A percentile compares a stretch with the other conserved stretches of the same genome.
These are phyloP conservation scores for Acronicta leporina DNA, from an alignment of 2,888 invertebrate species.

Conservation along the genomic window DNA sequence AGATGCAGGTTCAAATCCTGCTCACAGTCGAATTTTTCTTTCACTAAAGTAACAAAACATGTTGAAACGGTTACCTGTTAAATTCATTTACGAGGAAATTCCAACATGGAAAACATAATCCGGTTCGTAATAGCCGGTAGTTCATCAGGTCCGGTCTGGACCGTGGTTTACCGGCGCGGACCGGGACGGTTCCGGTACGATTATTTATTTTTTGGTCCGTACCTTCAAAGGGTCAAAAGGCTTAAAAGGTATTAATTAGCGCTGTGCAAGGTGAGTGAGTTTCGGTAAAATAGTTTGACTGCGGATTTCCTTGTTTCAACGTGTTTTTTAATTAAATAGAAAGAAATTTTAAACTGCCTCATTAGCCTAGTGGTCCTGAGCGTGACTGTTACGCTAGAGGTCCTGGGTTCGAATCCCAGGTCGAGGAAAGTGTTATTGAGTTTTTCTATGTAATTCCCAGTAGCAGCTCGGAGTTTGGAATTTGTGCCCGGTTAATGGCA, in stretches of 20 bases:
- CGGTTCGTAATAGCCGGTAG: conserved; percentile 15
- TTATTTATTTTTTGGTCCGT: conserved; percentile 36
- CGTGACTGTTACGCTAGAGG: no score
- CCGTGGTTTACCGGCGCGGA: conserved; percentile 13
- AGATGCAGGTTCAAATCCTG: no score
- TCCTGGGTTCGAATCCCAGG: no score
- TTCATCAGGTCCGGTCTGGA: conserved; percentile 6
- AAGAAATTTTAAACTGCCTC: no score
- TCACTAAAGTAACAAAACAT: background rate
- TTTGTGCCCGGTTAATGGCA: no score
- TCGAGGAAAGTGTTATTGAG: no score
- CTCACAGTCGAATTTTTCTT: no score
- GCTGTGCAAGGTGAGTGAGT: conserved; percentile 6
- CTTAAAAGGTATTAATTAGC: conserved; percentile 36
- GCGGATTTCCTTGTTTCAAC: conserved; percentile 2
- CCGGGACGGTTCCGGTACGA: conserved; percentile 14
- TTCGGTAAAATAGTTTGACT: conserved; percentile 32
- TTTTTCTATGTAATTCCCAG: no score
- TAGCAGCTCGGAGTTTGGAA: no score
- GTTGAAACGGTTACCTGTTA: background rate
- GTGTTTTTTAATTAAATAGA: background rate
- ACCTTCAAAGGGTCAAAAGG: conserved; percentile 30
- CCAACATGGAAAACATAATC: conserved; percentile 34
- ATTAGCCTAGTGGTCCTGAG: no score
- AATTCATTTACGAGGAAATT: conserved; percentile 24